Percentiles rank a stretch among this genome's conserved stretches.
Conservation (phyloP, 2,888 invertebrate genomes). For the Reticulitermes lucifugus region DNA sequence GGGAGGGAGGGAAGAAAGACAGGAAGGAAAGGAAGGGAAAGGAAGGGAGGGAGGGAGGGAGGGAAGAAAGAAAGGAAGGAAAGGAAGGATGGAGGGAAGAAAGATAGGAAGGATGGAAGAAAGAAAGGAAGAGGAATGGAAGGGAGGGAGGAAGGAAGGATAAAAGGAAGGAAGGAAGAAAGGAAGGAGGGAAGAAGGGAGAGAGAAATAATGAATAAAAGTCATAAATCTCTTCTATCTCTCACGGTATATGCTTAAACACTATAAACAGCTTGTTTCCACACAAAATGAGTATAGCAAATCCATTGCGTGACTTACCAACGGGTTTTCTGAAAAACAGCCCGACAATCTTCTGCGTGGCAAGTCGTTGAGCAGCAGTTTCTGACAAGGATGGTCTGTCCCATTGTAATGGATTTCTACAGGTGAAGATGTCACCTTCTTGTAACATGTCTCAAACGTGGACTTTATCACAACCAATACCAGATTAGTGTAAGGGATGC, state of each 20-base stretch:
- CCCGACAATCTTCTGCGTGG: slow-evolving; percentile 76
- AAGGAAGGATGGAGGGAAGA: no score
- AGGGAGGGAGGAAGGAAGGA: no score
- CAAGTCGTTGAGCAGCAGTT: slow-evolving; percentile 76
- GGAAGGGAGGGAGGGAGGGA: no score
- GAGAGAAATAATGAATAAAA: no score
- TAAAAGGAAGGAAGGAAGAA: no score
- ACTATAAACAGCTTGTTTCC: not conserved
- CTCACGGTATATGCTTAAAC: not conserved
- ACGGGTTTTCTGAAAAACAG: slow-evolving; percentile 74
- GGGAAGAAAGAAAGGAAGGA: no score
- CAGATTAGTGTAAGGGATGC: slow-evolving; percentile 83
- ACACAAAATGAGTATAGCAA: not conserved
- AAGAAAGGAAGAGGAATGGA: no score
- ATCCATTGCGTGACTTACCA: not conserved
- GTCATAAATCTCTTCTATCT: no score
- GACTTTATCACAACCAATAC: slow-evolving; percentile 79
- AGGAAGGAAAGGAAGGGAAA: no score
- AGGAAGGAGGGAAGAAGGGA: no score
- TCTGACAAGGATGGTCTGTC: slow-evolving; percentile 77
- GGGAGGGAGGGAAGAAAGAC: no score
- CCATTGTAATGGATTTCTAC: slow-evolving; percentile 66
- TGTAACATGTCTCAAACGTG: slow-evolving; percentile 65
- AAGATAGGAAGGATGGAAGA: no score
- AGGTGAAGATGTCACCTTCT: slow-evolving; percentile 69